phyloP scores from a whole-genome alignment of 2,113 vertebrate genomes.

The Columba janthina region DNA sequence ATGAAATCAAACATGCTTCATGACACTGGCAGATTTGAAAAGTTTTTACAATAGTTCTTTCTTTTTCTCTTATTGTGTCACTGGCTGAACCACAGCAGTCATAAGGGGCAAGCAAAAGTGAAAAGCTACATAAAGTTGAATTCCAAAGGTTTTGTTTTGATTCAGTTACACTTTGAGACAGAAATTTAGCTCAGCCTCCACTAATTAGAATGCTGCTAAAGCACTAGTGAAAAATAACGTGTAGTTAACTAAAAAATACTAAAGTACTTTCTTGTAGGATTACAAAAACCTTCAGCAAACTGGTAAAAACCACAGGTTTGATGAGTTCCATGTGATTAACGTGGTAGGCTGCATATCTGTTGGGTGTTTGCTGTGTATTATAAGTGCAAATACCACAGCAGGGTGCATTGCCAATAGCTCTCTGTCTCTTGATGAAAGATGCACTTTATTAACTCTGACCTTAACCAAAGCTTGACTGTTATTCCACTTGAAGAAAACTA shows the following conservation, averaged over 20 bases:
- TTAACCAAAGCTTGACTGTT: background rate
- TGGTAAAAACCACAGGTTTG: background rate
- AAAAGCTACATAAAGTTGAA: background rate
- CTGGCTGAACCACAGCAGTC: background rate
- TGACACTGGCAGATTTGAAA: background rate
- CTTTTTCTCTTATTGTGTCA: background rate
- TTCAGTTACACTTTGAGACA: background rate
- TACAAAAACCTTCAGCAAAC: background rate
- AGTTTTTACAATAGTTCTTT: background rate
- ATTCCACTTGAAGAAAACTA: constrained; percentile 13
- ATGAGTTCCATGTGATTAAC: background rate
- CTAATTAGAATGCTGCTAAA: background rate
- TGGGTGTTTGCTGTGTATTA: background rate
- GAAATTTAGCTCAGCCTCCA: background rate
- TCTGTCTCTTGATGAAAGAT: constrained; percentile 19
- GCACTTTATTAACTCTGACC: constrained; percentile 32
- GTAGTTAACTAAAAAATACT: background rate
- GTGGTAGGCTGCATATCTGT: background rate
- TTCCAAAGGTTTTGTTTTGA: background rate
- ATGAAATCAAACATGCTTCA: background rate
- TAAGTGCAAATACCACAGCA: background rate
- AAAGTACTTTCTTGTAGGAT: background rate
- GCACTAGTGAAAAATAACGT: background rate
- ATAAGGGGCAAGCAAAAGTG: background rate
- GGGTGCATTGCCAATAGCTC: background rate